Base-by-base conservation (phyloP, 2,888 invertebrate genomes). In the Sericinus montela region DNA sequence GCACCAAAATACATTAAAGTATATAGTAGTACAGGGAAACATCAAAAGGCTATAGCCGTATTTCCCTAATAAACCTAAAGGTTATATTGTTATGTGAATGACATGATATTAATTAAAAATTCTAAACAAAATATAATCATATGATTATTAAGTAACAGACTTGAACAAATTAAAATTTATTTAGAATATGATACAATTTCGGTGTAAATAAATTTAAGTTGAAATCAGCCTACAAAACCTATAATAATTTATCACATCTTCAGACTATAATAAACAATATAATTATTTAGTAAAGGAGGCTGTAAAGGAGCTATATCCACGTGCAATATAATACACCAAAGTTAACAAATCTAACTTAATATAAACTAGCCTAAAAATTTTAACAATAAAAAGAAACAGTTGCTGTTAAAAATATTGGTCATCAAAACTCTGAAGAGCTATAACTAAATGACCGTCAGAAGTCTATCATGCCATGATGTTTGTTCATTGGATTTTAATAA, bases 331-430 rank as follows among this genome's bases (percentile, higher is more conserved):
- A 78, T 84, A 87, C 84, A 87, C 84, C 86, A 84, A 83, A 85
- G 75, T 83, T 88, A 87, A 88, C 86, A 83, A 87, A 87, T 79
- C 87, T 88, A 87, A 87, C 85, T 87, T 88, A 88, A 81, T 84
- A 85, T 83, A 87, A 85, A 78, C 84, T 88, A 88, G 86, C 87
- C 88, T 87, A 88, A 87, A 87, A 80, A 84, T 87, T 87, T 87
- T 88, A 88, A 88, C 88, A 86, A 84, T 84, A 80, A 81, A 81
- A 75, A 67, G 69, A 75, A 81, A 67, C 77, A 75, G 73, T 70
- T 82, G 73, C 72, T 70, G 65, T 76, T 80, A 78, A 86, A 85
- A 80, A 80, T 78, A 87, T 86, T 87, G 85, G 87, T 85, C 86
- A 77, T 81, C 67, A 83, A 80, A 83, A 81, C 75, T 78, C 87